phyloP scores from a whole-genome alignment of 2,797 vertebrate species.

The Poeciliopsis infans region DNA sequence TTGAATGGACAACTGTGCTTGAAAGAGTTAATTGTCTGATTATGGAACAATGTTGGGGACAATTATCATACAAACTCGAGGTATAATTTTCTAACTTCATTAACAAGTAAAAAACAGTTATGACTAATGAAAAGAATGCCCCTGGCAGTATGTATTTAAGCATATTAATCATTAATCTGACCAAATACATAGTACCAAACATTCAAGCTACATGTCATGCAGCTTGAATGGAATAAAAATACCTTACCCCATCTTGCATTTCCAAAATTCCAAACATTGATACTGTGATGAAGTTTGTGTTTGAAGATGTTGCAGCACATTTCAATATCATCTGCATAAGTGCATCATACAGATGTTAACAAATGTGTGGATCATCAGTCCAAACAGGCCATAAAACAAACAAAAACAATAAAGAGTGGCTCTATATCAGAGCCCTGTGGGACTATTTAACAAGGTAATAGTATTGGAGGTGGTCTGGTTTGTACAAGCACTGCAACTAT shows the following conservation, averaged over 20 bases:
- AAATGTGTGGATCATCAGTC: not conserved
- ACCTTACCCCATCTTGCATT: not conserved
- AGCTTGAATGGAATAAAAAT: not conserved
- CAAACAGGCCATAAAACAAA: not conserved
- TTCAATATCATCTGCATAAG: not conserved
- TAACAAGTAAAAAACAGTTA: not conserved
- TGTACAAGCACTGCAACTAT: not conserved
- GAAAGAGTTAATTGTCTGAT: not conserved
- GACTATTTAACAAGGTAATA: not conserved
- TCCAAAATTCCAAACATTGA: not conserved
- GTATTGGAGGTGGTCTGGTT: not conserved
- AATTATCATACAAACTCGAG: not conserved
- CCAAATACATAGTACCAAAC: not conserved
- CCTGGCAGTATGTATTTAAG: not conserved
- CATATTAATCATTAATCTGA: not conserved
- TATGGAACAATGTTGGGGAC: not conserved
- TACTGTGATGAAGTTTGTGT: not conserved
- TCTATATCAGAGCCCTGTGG: not conserved
- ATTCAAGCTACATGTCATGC: not conserved
- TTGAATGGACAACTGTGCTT: not conserved
- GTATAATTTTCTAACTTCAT: not conserved
- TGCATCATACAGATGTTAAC: not conserved
- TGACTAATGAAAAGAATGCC: too few species aligned
- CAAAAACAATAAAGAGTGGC: not conserved
- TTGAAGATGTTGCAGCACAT: not conserved